These are phyloP conservation scores for Trachurus trachurus DNA, from an alignment of 2,797 vertebrate genomes.

Conservation along the genomic window DNA sequence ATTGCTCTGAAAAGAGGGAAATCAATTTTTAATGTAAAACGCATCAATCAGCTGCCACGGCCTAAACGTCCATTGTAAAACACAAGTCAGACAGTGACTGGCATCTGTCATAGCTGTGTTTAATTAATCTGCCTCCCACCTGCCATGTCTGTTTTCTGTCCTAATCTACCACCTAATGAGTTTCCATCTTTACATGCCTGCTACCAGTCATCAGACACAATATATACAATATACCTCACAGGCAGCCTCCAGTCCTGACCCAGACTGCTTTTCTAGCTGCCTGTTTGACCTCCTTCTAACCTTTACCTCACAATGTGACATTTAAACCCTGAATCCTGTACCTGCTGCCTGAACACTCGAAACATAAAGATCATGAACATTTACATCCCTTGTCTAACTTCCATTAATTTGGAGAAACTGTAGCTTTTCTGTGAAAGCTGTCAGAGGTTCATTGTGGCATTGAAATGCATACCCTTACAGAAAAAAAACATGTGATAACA, in stretches of 20 bases:
- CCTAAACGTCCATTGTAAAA: background rate
- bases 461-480: no score
- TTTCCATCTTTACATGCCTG: background rate
- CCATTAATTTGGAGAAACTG: no score
- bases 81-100: background rate
- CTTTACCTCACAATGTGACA: background rate
- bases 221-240: background rate
- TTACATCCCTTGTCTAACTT: background rate
- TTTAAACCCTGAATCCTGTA: background rate
- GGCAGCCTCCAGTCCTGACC: background rate
- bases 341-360: background rate
- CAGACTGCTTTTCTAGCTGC: no score
- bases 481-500: no score
- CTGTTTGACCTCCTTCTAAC: background rate
- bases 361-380: background rate
- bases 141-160: background rate
- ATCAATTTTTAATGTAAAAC: background rate
- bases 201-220: no score
- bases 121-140: background rate
- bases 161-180: background rate
- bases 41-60: background rate
- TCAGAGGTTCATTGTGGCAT: no score
- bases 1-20: background rate
- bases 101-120: background rate
- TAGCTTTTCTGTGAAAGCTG: no score